These are phyloP conservation scores for Oncorhynchus gorbuscha DNA, from an alignment of 2,113 vertebrate species.

Conservation along the genomic window DNA sequence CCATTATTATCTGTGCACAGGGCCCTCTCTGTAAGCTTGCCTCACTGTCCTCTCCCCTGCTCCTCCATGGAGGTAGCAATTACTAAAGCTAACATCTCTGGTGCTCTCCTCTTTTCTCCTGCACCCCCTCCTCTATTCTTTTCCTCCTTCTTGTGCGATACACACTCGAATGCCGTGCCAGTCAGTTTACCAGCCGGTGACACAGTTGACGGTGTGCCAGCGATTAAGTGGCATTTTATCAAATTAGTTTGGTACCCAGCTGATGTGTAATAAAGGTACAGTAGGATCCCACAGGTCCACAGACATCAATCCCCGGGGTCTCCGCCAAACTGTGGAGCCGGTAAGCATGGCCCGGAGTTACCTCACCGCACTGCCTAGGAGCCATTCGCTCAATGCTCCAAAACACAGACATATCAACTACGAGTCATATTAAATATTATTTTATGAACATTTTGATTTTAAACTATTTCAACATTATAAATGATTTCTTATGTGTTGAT, in stretches of 20 bases:
- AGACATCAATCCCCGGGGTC: constrained; percentile 55
- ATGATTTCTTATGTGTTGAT: neutral
- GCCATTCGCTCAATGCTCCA: constrained; percentile 32
- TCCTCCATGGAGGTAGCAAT: constrained; percentile 74
- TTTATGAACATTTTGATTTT: too few species aligned
- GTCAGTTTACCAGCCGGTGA: constrained; percentile 50
- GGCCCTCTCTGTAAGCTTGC: constrained; percentile 69
- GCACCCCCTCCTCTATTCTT: constrained; percentile 34
- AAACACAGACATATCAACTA: neutral
- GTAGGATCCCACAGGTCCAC: constrained; percentile 51
- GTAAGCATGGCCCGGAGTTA: constrained; percentile 34
- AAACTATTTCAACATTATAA: neutral
- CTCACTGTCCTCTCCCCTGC: constrained; percentile 70
- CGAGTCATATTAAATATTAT: too few species aligned
- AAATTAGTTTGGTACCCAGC: constrained; percentile 37
- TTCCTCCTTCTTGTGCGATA: constrained; percentile 34
- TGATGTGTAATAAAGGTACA: constrained; percentile 67
- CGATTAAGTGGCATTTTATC: constrained; percentile 41
- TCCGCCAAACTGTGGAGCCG: constrained; percentile 28
- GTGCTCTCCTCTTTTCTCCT: constrained; percentile 28
- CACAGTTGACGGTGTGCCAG: constrained; percentile 56
- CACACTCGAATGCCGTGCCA: constrained; percentile 33
- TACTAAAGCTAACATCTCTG: constrained; percentile 74
- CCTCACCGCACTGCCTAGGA: constrained; percentile 41
- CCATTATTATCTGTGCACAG: constrained; percentile 76